Evolutionary conservation across 2,888 invertebrate genomes (phyloP), one percentile per base, ranked within the genome.

Genomic region (Papilio gigon): DNA sequence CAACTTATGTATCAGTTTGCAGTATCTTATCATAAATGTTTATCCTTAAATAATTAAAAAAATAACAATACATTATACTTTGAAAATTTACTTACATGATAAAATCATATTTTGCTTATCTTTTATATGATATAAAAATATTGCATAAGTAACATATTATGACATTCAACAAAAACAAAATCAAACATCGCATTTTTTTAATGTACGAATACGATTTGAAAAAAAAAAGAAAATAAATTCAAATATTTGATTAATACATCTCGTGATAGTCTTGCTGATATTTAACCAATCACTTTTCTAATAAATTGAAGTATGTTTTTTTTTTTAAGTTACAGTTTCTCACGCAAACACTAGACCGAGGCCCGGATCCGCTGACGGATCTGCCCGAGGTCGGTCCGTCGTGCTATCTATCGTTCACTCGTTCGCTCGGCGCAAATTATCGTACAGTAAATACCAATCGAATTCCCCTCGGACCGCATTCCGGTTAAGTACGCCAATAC

Each of bases 371-470:
- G 44, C 35, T 64, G 74, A 79, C 81, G 83, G 83, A 84, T 80
- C 78, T 78, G 69, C 60, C 47, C 83, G 81, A 84, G 84, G 84
- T 80, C 82, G 79, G 70, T 30, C 75, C 25, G 74, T 72, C 37
- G 44, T 58, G 67, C 40, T 60, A 33, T 58, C 68, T 69, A 68
- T 42, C 56, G 50, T 42, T 50, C 35, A 33, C 33, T 67, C n/a
- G 42, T 25, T 56, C 33, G 67, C 53, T 37, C n/a, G 35, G 50
- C n/a, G 22, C 33, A 62, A 62, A 67, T 67, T 67, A 56, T 62
- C 42, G 62, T 20, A 20, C 58, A 27, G 58, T 47, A 47, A 63
- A 68, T 63, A 68, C 63, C 63, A 35, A 35, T 58, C 58, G 0
- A 68, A 68, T 68, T 68, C 68, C 44, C 63, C 20, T 37, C 27